Percentiles rank a stretch among this genome's conserved stretches.
phyloP scores from a whole-genome alignment of 1,140 invertebrate species.

The Branchinecta lynchi region DNA sequence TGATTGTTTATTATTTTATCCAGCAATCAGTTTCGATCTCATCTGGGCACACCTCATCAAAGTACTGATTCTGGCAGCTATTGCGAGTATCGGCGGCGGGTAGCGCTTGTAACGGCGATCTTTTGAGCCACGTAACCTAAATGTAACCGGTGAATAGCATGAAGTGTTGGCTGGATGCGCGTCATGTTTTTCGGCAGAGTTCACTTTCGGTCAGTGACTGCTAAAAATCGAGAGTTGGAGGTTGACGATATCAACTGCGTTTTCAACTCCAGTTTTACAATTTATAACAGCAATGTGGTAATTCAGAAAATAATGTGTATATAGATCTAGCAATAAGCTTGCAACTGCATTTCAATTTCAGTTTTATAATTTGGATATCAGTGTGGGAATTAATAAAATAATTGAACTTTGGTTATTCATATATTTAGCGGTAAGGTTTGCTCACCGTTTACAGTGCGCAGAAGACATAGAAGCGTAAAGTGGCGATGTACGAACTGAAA shows the following conservation, averaged over 20 bases:
- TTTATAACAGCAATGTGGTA: too few species aligned
- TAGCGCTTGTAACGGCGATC: not conserved
- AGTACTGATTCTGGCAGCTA: not conserved
- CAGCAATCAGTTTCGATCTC: not conserved
- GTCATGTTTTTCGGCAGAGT: not conserved
- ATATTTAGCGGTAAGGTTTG: too few species aligned
- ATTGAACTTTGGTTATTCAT: too few species aligned
- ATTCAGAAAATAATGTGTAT: too few species aligned
- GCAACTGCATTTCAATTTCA: too few species aligned
- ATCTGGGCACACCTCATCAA: not conserved
- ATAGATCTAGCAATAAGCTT: too few species aligned
- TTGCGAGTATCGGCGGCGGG: not conserved
- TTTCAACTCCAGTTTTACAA: too few species aligned
- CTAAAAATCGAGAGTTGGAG: not conserved
- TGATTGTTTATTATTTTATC: not conserved
- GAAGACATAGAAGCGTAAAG: too few species aligned
- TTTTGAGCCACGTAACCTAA: not conserved
- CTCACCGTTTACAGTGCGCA: too few species aligned
- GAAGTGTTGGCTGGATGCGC: not conserved
- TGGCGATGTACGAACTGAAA: too few species aligned
- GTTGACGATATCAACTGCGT: not conserved
- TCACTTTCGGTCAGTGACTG: constrained; percentile 10
- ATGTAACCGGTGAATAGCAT: not conserved
- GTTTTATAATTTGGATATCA: too few species aligned
- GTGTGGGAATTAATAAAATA: too few species aligned